Percentiles rank a stretch among this genome's conserved stretches.
Conservation (phyloP, 2,888 invertebrate genomes). For the Scaptomyza tumidula region DNA sequence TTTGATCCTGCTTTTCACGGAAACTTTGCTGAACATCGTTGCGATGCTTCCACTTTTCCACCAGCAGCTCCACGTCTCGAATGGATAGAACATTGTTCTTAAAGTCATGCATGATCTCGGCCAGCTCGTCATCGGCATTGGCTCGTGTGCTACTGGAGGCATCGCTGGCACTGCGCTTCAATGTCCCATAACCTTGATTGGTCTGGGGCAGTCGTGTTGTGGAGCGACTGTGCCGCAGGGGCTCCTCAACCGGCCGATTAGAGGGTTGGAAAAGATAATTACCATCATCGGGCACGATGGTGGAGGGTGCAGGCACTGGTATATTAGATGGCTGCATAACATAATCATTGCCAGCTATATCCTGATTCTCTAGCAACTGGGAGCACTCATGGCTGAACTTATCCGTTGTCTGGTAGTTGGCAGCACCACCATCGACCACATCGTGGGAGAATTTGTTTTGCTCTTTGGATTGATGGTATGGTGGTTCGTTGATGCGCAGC, state of each 20-base stretch:
- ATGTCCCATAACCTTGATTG: constrained; percentile 73
- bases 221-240: constrained; percentile 65
- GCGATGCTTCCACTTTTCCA: constrained; percentile 93
- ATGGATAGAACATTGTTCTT: constrained; percentile 95
- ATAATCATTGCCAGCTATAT: constrained; percentile 85
- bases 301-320: constrained; percentile 85
- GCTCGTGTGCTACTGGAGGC: constrained; percentile 79
- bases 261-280: constrained; percentile 84
- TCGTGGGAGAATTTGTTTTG: constrained; percentile 76
- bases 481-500: constrained; percentile 83
- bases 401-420: constrained; percentile 76
- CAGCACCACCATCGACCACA: constrained; percentile 65
- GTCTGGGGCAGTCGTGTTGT: constrained; percentile 60
- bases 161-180: constrained; percentile 83
- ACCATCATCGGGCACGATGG: constrained; percentile 83
- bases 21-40: constrained; percentile 94
- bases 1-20: constrained; percentile 93
- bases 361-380: constrained; percentile 82
- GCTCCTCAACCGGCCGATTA: constrained; percentile 82
- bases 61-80: constrained; percentile 92
- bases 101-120: constrained; percentile 94
- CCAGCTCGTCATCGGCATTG: constrained; percentile 89
- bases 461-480: constrained; percentile 84
- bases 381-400: constrained; percentile 84
- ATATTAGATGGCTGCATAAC: constrained; percentile 88